Base-by-base conservation (phyloP, 2,888 invertebrate genomes). In the Spisula solida region DNA sequence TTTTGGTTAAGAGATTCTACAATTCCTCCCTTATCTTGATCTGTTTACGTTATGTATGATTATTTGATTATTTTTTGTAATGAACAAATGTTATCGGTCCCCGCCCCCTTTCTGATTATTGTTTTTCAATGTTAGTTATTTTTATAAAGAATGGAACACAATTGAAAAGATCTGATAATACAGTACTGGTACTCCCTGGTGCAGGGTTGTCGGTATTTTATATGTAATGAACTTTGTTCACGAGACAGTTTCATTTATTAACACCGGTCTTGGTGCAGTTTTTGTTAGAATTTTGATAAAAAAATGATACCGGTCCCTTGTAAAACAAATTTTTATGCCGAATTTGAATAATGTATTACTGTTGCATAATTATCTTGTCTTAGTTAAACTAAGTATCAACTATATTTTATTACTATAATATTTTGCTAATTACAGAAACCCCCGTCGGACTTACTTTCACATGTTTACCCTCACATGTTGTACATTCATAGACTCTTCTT, bases 401-500 rank as follows among this genome's bases (percentile, higher is more conserved):
- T 25, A n/a, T 60, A 66, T 66, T 66, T 66, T 66, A 66, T 66
- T 66, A 66, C 12, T 66, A 25, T 25, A n/a, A 25, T 66, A 66
- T 66, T 66, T 66, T 56, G 10, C 60, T 66, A 12, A 66, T 66
- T 25, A 66, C 60, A 66, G 25, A 25, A n/a, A n/a, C 60, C 60
- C 34, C 41, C 41, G 41, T 41, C 41, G 41, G 41, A 41, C 41
- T 5, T 41, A 41, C 41, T 41, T 41, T 8, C 41, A 41, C 41
- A 2, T 41, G 41, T 41, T 41, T 5, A 41, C 41, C 8, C 8
- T 70, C 66, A 56, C 80, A 48, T 78, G 47, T 82, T 87, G 87
- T 87, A 83, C 41, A 87, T 87, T 82, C 82, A 87, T 83, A 56
- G 82, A 56, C n/a, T n/a, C n/a, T 41, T 48, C 47, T 47, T 66